phyloP scores from a whole-genome alignment of 2,113 vertebrate species.

The Sinocyclocheilus maitianheensis region DNA sequence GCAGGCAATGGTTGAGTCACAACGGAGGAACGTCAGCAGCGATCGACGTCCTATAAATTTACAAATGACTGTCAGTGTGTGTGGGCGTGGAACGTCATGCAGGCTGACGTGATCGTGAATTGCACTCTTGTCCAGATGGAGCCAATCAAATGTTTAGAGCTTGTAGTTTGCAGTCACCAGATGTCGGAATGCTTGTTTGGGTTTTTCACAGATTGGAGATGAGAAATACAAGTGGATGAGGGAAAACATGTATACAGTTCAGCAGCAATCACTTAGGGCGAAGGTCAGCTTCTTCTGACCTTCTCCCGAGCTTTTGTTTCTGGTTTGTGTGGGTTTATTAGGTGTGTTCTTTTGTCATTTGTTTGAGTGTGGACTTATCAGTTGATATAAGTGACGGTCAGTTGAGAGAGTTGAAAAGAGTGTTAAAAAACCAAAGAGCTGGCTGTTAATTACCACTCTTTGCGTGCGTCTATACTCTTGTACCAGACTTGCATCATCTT shows the following conservation, averaged over 20 bases:
- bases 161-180: constrained; percentile 32
- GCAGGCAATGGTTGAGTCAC: background rate
- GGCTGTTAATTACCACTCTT: constrained; percentile 56
- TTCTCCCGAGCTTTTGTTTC: background rate
- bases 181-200: constrained; percentile 34
- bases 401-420: constrained; percentile 37
- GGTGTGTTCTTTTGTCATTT: background rate
- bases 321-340: constrained; percentile 1
- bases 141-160: constrained; percentile 30
- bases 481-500: background rate
- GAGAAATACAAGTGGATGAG: constrained; percentile 9
- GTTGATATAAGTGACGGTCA: background rate
- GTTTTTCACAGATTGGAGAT: background rate
- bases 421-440: constrained; percentile 63
- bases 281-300: background rate
- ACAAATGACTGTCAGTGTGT: background rate
- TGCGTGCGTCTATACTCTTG: background rate
- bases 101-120: constrained; percentile 17
- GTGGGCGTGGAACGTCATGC: constrained; percentile 22
- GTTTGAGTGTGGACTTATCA: background rate
- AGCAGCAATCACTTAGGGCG: background rate
- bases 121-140: constrained; percentile 15
- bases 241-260: background rate
- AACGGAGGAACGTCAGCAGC: background rate
- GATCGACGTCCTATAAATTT: background rate